Evolutionary conservation across 92 coral and sea anemone species (phyloP).

Genomic region (Epizoanthus ramosus): DNA sequence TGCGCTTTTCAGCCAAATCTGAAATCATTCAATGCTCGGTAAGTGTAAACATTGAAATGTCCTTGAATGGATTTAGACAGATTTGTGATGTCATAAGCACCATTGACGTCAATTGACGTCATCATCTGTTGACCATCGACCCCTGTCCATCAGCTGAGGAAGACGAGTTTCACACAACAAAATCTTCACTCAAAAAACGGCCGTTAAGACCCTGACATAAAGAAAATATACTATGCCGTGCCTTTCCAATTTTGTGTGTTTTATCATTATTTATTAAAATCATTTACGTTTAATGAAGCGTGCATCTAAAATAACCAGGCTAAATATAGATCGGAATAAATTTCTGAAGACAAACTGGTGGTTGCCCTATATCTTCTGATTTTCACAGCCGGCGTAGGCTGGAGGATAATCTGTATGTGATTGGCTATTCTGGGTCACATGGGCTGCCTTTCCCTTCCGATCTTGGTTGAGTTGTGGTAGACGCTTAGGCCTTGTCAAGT

Average conservation of each 20-base stretch:
- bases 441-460: slow-evolving; percentile 85
- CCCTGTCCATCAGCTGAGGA: slow-evolving; percentile 16
- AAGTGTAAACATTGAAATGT: slow-evolving; percentile 22
- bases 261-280: slow-evolving; percentile 38
- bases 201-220: slow-evolving; percentile 11
- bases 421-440: slow-evolving; percentile 80
- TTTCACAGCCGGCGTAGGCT: slow-evolving; percentile 42
- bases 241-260: background rate
- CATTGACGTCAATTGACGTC: slow-evolving; percentile 88
- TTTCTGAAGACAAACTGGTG: background rate
- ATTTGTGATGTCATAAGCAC: slow-evolving; percentile 38
- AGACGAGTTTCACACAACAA: slow-evolving; percentile 12
- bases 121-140: slow-evolving; percentile 26
- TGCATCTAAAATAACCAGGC: slow-evolving; percentile 38
- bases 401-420: slow-evolving; percentile 55
- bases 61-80: slow-evolving; percentile 19
- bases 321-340: slow-evolving; percentile 39
- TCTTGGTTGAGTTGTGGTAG: slow-evolving; percentile 65
- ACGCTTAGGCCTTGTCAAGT: slow-evolving; percentile 77
- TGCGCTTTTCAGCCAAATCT: background rate
- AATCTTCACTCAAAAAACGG: slow-evolving; percentile 10
- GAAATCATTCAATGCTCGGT: background rate
- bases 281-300: background rate
- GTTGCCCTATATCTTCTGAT: slow-evolving; percentile 36
- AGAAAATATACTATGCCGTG: background rate